A percentile compares a stretch with the other conserved stretches of the same genome.
phyloP scores from a whole-genome alignment of 2,113 vertebrate genomes.

The Jaculus jaculus region DNA sequence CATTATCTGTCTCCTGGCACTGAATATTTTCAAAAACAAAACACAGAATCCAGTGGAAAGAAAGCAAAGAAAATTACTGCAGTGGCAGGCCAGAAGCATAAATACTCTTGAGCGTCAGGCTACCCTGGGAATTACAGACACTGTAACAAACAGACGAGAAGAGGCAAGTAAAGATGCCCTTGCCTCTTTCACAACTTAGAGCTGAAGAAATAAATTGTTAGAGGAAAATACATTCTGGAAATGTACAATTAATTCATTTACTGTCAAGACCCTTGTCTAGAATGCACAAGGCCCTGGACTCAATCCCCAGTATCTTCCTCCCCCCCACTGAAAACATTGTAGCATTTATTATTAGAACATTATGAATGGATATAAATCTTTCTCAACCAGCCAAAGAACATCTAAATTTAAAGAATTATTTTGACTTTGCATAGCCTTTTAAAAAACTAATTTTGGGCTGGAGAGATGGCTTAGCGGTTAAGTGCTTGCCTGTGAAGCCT shows the following conservation, averaged over 20 bases:
- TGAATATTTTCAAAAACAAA: constrained; percentile 30
- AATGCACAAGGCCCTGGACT: not conserved
- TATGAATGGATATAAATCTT: not conserved
- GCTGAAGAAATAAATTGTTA: not conserved
- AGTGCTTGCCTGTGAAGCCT: too few relatives aligned
- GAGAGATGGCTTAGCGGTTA: not conserved
- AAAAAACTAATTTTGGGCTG: not conserved
- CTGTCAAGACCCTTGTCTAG: too few relatives aligned
- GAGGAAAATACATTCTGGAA: not conserved
- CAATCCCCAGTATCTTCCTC: not conserved
- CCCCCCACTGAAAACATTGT: too few relatives aligned
- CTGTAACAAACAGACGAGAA: constrained; percentile 57
- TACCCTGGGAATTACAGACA: constrained; percentile 58
- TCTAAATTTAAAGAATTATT: not conserved
- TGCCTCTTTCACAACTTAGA: constrained; percentile 26
- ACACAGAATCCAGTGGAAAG: not conserved
- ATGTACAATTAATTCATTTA: not conserved
- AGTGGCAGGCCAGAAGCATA: not conserved
- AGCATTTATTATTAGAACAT: not conserved
- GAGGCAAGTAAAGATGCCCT: constrained; percentile 58
- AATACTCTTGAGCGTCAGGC: constrained; percentile 55
- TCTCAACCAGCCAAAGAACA: not conserved
- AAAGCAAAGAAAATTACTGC: constrained; percentile 36
- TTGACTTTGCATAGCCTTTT: not conserved
- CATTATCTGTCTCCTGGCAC: constrained; percentile 45